Evolutionary conservation across 1,140 invertebrate genomes (phyloP), one percentile per base, ranked within the genome.

Genomic region (Zaprionus kolodkinae): DNA sequence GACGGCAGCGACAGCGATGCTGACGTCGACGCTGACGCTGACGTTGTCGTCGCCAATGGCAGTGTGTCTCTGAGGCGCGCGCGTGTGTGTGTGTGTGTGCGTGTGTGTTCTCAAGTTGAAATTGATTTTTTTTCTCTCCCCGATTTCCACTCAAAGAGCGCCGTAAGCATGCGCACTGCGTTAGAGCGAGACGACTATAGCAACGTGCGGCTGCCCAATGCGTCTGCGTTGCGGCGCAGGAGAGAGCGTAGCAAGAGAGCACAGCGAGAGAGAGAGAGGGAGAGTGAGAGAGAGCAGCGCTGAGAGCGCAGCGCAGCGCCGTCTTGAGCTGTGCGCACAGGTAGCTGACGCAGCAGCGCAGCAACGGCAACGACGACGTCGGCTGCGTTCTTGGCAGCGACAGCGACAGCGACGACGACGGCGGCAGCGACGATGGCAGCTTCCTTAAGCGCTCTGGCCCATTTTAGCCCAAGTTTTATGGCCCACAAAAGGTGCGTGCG

Each of bases 401-500:
- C 70, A n/a, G 30, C 7, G 36, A 3, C 36, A 13, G 36, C 36
- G 36, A 38, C 36, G 36, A 2, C n/a, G n/a, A n/a, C n/a, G n/a
- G 30, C 7, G 36, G 12, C 36, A 13, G 36, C 36, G 36, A 38
- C 36, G 36, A 2, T 13, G 38, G 5, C 11, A 78, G 76, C 84
- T 83, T 87, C 83, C 84, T 84, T 87, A 66, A 65, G 65, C 61
- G 65, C 60, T 17, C 75, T 66, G 75, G 64, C 70, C 70, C 74
- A 76, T 73, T 78, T 82, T 17, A n/a, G 55, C 40, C 69, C 40
- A 55, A 48, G 55, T 80, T 84, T 77, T 71, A 70, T 79, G 75
- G 66, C 70, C 82, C 57, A 68, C 78, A 76, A 87, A 86, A 86
- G 79, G 82, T 86, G 79, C 76, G 64, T n/a, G 40, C 40, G 38